A percentile compares a stretch with the other conserved stretches of the same genome.
phyloP scores from a whole-genome alignment of 2,888 invertebrate species.

The Drosophila lacicola region DNA sequence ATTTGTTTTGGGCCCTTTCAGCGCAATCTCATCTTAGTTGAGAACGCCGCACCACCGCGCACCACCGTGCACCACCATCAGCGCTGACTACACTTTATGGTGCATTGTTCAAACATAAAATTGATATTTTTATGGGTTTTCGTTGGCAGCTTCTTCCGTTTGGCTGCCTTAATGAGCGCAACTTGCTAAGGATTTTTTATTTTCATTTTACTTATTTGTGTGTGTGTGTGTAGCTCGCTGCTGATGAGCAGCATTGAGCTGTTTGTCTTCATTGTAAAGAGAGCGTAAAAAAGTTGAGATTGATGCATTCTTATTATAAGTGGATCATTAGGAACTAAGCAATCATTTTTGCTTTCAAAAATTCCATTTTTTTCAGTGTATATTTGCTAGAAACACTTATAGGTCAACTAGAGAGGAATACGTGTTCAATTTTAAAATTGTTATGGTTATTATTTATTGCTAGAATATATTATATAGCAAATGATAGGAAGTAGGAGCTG shows the following conservation, averaged over 20 bases:
- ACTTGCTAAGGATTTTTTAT: slow-evolving; percentile 39
- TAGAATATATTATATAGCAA: too few relatives aligned
- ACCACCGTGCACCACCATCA: background rate
- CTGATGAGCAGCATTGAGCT: slow-evolving; percentile 26
- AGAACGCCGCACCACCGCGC: background rate
- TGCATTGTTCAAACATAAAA: slow-evolving; percentile 70
- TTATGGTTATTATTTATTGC: too few relatives aligned
- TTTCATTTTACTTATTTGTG: slow-evolving; percentile 6
- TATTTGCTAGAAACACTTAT: too few relatives aligned
- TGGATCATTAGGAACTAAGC: background rate
- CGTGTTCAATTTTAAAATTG: too few relatives aligned
- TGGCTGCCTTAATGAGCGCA: slow-evolving; percentile 61
- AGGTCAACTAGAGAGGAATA: too few relatives aligned
- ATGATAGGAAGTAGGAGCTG: too few relatives aligned
- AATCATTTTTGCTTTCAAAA: background rate
- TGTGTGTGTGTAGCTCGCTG: slow-evolving; percentile 6
- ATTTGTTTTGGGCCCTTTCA: slow-evolving; percentile 35
- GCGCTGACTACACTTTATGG: slow-evolving; percentile 46
- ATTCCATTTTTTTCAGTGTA: background rate
- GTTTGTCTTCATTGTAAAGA: slow-evolving; percentile 11
- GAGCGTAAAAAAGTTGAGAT: slow-evolving; percentile 7
- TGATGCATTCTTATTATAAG: slow-evolving; percentile 6
- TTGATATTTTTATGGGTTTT: slow-evolving; percentile 63
- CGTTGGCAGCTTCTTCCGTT: slow-evolving; percentile 37
- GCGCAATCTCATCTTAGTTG: slow-evolving; percentile 44